Evolutionary conservation across 2,113 vertebrate genomes (phyloP).

Genomic region (Tauraco erythrolophus): DNA sequence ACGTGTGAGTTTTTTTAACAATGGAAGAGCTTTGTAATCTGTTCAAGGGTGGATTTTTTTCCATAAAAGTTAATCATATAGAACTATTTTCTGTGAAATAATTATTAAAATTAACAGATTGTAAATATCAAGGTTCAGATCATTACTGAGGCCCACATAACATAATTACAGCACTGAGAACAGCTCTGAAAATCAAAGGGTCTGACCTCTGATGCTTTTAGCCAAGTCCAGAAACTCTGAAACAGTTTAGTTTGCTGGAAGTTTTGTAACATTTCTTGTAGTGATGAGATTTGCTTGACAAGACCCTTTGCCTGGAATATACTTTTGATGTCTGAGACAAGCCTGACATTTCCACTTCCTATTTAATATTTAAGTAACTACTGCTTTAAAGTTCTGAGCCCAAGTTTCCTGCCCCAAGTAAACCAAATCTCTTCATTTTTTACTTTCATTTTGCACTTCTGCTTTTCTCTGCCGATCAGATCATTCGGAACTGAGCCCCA

Average conservation of each 20-base stretch:
- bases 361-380: constrained; percentile 31
- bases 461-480: neutral
- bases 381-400: constrained; percentile 12
- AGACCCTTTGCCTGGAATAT: neutral
- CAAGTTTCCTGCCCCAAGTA: neutral
- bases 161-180: neutral
- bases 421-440: constrained; percentile 15
- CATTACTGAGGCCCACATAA: neutral
- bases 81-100: neutral
- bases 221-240: neutral
- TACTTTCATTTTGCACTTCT: constrained; percentile 57
- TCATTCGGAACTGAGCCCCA: neutral
- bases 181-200: neutral
- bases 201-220: neutral
- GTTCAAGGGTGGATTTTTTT: neutral
- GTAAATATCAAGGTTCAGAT: neutral
- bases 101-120: neutral
- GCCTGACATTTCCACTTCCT: neutral
- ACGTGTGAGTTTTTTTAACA: neutral
- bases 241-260: neutral
- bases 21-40: neutral
- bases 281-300: neutral
- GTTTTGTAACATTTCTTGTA: neutral
- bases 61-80: neutral
- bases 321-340: neutral